phyloP scores from a whole-genome alignment of 2,797 vertebrate genomes.

The Ispidina picta region DNA sequence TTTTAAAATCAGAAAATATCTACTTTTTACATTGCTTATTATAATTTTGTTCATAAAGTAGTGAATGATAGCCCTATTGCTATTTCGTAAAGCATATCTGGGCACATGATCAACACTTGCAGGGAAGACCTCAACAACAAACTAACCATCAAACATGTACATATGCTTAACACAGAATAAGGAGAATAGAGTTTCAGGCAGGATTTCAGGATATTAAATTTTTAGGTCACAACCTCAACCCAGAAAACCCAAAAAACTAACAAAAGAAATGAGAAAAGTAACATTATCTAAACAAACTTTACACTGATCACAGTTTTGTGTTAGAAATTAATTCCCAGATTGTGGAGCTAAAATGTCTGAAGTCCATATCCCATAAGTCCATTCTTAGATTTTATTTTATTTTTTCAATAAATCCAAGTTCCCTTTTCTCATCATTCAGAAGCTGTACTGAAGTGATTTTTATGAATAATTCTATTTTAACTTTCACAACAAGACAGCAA shows the following conservation, averaged over 20 bases:
- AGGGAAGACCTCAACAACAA: background rate
- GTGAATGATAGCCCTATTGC: background rate
- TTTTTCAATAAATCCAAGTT: constrained; percentile 1
- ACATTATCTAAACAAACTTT: background rate
- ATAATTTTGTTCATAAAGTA: background rate
- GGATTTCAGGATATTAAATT: background rate
- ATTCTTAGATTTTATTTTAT: background rate
- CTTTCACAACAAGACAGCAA: background rate
- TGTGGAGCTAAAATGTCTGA: background rate
- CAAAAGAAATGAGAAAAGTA: background rate
- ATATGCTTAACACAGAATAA: background rate
- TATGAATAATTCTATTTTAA: background rate
- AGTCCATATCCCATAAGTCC: background rate
- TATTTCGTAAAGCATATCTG: background rate
- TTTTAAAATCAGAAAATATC: background rate
- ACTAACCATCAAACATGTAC: background rate
- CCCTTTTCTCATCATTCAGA: background rate
- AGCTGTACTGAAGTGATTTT: constrained; percentile 1
- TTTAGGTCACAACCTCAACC: background rate
- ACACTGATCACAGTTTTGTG: background rate
- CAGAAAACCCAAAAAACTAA: background rate
- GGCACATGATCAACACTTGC: rapidly evolving
- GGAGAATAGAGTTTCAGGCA: background rate
- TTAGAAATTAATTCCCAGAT: constrained; percentile 37
- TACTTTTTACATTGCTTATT: background rate